phyloP scores from a whole-genome alignment of 2,113 vertebrate genomes.

The Oxyruncus cristatus region DNA sequence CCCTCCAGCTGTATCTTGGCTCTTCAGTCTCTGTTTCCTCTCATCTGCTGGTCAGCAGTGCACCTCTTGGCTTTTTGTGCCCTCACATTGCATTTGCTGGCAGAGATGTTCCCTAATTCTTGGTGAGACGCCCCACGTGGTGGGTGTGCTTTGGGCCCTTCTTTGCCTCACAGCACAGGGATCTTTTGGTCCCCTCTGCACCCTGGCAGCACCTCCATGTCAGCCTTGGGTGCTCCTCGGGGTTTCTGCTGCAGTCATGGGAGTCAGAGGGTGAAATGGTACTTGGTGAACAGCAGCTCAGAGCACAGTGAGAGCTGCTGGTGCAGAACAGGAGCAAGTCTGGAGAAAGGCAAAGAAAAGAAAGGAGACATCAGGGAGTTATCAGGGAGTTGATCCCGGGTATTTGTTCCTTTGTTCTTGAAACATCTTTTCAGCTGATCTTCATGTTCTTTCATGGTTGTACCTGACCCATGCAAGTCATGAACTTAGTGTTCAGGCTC shows the following conservation, averaged over 20 bases:
- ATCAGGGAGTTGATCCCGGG: not conserved
- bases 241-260: not conserved
- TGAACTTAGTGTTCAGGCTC: not conserved
- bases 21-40: not conserved
- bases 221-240: not conserved
- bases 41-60: not conserved
- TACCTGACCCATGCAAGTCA: not conserved
- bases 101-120: not conserved
- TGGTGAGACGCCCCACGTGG: fast-evolving
- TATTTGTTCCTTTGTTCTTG: not conserved
- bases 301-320: not conserved
- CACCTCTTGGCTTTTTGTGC: not conserved
- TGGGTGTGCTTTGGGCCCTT: not conserved
- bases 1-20: not conserved
- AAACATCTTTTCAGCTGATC: not conserved
- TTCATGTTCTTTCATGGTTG: not conserved
- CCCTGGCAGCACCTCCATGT: not conserved
- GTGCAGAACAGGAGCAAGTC: not conserved
- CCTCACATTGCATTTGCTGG: fast-evolving
- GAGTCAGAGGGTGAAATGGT: not conserved
- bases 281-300: not conserved
- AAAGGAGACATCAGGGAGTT: not conserved
- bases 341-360: not conserved
- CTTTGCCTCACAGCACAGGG: not conserved
- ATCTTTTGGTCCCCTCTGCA: not conserved